Conservation (phyloP, 30 jellyfish, hydroid and myxozoan genomes). For the Clytia hemisphaerica region DNA sequence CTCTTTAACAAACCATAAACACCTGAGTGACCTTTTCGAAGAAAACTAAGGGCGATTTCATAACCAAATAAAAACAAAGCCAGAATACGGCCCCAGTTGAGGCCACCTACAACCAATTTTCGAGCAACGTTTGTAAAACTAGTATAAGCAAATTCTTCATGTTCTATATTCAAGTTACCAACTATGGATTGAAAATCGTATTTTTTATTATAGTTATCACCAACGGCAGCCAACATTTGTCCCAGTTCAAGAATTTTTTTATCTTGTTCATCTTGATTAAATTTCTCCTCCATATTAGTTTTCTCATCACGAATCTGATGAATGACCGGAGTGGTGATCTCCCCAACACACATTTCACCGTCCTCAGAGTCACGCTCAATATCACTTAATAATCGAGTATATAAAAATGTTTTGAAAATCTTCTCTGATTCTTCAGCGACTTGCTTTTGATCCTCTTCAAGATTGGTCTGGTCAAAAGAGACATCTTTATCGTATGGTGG, state of each 20-base stretch:
- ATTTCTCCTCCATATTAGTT: constrained; percentile 24
- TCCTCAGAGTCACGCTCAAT: constrained; percentile 60
- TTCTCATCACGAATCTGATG: constrained; percentile 13
- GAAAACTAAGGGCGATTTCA: constrained; percentile 78
- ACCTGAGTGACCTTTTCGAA: constrained; percentile 42
- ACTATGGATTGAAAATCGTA: constrained; percentile 57
- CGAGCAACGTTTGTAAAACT: constrained; percentile 74
- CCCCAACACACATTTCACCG: constrained; percentile 66
- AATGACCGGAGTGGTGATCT: constrained; percentile 28
- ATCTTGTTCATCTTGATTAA: not conserved
- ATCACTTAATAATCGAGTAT: constrained; percentile 57
- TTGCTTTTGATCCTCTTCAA: constrained; percentile 24
- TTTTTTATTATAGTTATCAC: constrained; percentile 43
- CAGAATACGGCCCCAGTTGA: constrained; percentile 89
- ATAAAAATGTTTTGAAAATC: constrained; percentile 54
- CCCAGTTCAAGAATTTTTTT: constrained; percentile 15
- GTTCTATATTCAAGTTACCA: constrained; percentile 38
- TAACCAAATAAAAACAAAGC: constrained; percentile 79
- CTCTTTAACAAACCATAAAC: constrained; percentile 44
- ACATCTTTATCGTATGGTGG: constrained; percentile 7
- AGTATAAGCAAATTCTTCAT: constrained; percentile 56
- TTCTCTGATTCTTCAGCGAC: constrained; percentile 60
- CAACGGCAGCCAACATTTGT: constrained; percentile 42
- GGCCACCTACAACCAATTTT: constrained; percentile 57
- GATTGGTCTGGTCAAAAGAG: constrained; percentile 6